These are phyloP conservation scores for Halictus ligatus DNA, from an alignment of 2,888 invertebrate species.

Conservation along the genomic window DNA sequence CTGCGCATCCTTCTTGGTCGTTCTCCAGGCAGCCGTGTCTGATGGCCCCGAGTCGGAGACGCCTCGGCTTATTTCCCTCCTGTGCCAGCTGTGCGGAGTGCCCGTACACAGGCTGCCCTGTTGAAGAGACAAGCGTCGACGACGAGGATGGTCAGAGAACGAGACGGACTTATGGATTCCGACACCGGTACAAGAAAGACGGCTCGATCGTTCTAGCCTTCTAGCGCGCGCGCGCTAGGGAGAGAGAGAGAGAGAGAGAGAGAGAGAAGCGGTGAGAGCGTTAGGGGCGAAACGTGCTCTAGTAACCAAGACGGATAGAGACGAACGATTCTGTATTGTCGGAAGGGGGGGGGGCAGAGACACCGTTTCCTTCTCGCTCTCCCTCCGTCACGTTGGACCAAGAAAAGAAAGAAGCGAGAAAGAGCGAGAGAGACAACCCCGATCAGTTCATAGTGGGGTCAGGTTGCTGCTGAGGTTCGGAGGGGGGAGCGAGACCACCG, in stretches of 20 bases:
- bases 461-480: slow-evolving; percentile 51
- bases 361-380: slow-evolving; percentile 28
- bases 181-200: slow-evolving; percentile 9
- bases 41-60: slow-evolving; percentile 65
- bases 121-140: slow-evolving; percentile 26
- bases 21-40: slow-evolving; percentile 71
- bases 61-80: slow-evolving; percentile 72
- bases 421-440: slow-evolving; percentile 38
- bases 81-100: slow-evolving; percentile 73
- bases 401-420: slow-evolving; percentile 29
- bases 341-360: neutral
- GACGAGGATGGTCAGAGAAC: slow-evolving; percentile 19
- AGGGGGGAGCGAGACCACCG: slow-evolving; percentile 68
- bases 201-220: slow-evolving; percentile 37
- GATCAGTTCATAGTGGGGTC: slow-evolving; percentile 60
- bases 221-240: neutral
- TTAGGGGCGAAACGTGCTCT: slow-evolving; percentile 42
- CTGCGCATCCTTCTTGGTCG: slow-evolving; percentile 70
- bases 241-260: slow-evolving; percentile 9
- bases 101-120: slow-evolving; percentile 58
- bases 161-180: slow-evolving; percentile 15
- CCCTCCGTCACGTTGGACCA: slow-evolving; percentile 21
- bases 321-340: slow-evolving; percentile 45
- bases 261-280: neutral
- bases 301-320: slow-evolving; percentile 46